Base-by-base conservation (phyloP, 53 echinoderm and acorn worm species). In the Antedon mediterranea region DNA sequence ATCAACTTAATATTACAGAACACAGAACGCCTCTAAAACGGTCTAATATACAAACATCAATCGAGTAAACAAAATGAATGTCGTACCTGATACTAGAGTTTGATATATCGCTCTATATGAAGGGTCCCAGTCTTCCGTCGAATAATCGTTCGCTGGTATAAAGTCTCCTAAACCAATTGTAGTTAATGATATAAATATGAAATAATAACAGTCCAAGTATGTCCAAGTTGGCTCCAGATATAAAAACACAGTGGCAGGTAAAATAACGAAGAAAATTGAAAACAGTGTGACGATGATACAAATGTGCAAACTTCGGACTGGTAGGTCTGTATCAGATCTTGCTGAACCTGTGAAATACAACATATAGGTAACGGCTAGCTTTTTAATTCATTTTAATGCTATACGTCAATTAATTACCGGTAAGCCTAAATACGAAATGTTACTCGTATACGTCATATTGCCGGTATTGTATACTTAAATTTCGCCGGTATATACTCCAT, bases 61-160 rank as follows among this genome's bases (percentile, higher is more conserved):
- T 41, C 5, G 5, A 41, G 5, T 7, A 7, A 41, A 41, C 41
- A 41, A 7, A 41, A 41, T n/a, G n/a, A n/a, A n/a, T n/a, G n/a
- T n/a, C 87, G 72, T 74, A 91, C 91, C 83, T 78, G 91, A 77
- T 13, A 82, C 80, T 43, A 81, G 77, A 29, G 88, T 73, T 31
- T 85, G 76, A 43, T 91, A 91, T 28, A 91, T 42, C 32, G 85
- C 75, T 75, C 91, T 57, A 32, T 81, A 23, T 2, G 57, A 57
- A 6, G 11, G 57, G 23, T 23, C 23, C 57, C 57, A 57, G 9
- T 57, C 20, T 15, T 57, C 57, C 2, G 11, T 57, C 23, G 57
- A 3, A 23, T 57, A 57, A 57, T 57, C 23, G 23, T 57, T 57
- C 11, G 57, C 57, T 57, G 57, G 57, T 26, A 57, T 57, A 26